These are phyloP conservation scores for Calameuta idolon DNA, from an alignment of 2,888 invertebrate genomes.

Conservation along the genomic window DNA sequence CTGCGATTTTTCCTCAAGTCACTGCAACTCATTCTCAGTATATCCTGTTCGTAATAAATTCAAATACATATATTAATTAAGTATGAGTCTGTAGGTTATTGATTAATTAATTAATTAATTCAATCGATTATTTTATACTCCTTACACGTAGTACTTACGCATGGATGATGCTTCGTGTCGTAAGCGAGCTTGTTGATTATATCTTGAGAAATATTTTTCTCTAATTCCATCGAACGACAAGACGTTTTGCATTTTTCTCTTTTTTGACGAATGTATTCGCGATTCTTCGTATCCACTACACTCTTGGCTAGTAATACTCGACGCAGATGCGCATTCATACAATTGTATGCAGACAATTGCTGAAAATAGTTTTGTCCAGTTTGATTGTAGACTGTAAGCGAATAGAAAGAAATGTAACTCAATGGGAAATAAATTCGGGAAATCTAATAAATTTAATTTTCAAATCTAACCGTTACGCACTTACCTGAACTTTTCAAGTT, in stretches of 20 bases:
- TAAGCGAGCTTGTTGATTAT: slow-evolving; percentile 57
- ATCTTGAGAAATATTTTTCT: slow-evolving; percentile 38
- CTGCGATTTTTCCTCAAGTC: neutral
- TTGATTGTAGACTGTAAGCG: slow-evolving; percentile 52
- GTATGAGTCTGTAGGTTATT: slow-evolving; percentile 13
- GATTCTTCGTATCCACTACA: slow-evolving; percentile 55
- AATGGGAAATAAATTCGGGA: neutral
- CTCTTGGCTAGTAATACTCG: slow-evolving; percentile 57
- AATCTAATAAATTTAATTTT: slow-evolving; percentile 1
- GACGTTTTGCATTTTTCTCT: slow-evolving; percentile 21
- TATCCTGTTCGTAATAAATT: slow-evolving; percentile 33
- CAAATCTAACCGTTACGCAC: slow-evolving; percentile 10
- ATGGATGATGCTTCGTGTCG: slow-evolving; percentile 56
- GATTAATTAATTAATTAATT: slow-evolving; percentile 18
- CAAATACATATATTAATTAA: slow-evolving; percentile 12
- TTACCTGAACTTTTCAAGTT: slow-evolving; percentile 49
- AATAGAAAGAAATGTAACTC: slow-evolving; percentile 1
- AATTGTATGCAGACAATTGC: slow-evolving; percentile 57
- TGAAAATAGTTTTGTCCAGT: slow-evolving; percentile 57
- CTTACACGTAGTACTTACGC: slow-evolving; percentile 40
- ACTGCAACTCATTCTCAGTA: slow-evolving; percentile 35
- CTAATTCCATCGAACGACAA: slow-evolving; percentile 15
- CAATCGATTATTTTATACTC: neutral
- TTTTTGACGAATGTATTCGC: slow-evolving; percentile 37
- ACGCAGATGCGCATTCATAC: slow-evolving; percentile 58